These are phyloP conservation scores for Siderastrea radians DNA, from an alignment of 92 coral and sea anemone species.

Conservation along the genomic window DNA sequence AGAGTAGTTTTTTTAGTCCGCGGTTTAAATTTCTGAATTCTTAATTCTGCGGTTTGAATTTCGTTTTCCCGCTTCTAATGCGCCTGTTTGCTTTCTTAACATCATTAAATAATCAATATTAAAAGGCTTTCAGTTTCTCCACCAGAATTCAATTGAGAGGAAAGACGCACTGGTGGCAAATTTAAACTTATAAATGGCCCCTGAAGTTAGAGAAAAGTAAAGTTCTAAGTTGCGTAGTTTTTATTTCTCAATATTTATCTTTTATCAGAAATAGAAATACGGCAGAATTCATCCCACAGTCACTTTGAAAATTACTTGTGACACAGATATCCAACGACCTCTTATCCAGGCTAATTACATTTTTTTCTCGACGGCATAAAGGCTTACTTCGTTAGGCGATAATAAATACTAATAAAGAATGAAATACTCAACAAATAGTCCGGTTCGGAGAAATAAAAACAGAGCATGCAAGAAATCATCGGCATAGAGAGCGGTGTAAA, in stretches of 20 bases:
- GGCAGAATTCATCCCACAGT: neutral
- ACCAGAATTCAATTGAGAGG: neutral
- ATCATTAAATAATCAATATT: neutral
- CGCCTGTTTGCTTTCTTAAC: neutral
- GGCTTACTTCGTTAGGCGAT: slow-evolving; percentile 15
- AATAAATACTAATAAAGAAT: slow-evolving; percentile 16
- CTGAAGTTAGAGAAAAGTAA: neutral
- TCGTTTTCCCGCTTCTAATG: neutral
- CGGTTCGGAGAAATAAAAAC: slow-evolving; percentile 4
- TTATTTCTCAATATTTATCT: neutral
- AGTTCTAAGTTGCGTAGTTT: neutral
- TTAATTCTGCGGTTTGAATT: neutral
- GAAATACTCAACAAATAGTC: slow-evolving; percentile 10
- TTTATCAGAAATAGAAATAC: neutral
- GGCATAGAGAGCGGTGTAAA: neutral
- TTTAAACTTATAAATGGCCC: neutral
- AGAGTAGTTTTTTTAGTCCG: no score
- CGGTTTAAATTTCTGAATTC: no score
- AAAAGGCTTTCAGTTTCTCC: neutral
- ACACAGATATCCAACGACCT: neutral
- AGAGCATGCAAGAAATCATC: slow-evolving; percentile 25
- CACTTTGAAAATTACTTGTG: neutral
- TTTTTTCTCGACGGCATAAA: slow-evolving; percentile 32
- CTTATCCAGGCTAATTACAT: slow-evolving; percentile 23
- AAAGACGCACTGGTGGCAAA: neutral